Conservation (phyloP, 2,113 vertebrate genomes). For the Orcinus orca region DNA sequence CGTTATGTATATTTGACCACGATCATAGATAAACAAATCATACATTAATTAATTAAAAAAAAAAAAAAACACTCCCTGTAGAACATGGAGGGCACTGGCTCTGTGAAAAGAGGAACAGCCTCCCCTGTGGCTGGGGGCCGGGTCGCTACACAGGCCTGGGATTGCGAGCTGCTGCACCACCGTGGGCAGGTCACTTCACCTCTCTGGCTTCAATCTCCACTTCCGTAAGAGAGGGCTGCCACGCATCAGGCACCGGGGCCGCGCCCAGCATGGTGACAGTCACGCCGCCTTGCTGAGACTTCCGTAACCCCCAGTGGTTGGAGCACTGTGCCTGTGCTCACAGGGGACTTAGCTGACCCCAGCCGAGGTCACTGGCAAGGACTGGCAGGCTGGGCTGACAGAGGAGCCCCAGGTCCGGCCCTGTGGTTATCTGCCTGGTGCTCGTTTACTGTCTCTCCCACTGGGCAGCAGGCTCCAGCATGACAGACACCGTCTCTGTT, state of each 20-base stretch:
- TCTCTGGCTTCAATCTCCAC: neutral
- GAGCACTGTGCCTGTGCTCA: neutral
- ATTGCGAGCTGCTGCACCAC: neutral
- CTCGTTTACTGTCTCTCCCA: neutral
- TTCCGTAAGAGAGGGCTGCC: neutral
- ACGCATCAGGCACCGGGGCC: fast-evolving
- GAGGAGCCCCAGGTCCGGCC: neutral
- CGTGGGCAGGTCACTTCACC: neutral
- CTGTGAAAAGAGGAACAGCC: neutral
- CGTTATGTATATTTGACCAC: neutral
- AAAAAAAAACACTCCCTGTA: too few species aligned
- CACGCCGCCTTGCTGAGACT: fast-evolving
- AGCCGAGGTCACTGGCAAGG: neutral
- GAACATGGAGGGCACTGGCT: neutral
- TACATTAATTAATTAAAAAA: too few species aligned
- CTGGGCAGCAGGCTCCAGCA: neutral
- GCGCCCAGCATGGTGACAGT: fast-evolving
- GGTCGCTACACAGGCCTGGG: neutral
- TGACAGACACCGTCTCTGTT: neutral
- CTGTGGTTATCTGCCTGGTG: neutral
- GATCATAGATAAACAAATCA: neutral
- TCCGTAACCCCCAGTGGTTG: fast-evolving
- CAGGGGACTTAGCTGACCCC: neutral
- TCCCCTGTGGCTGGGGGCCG: too few species aligned
- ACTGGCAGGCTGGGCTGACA: neutral